These are phyloP conservation scores for Zaprionus capensis DNA, from an alignment of 1,140 invertebrate species.

Conservation along the genomic window DNA sequence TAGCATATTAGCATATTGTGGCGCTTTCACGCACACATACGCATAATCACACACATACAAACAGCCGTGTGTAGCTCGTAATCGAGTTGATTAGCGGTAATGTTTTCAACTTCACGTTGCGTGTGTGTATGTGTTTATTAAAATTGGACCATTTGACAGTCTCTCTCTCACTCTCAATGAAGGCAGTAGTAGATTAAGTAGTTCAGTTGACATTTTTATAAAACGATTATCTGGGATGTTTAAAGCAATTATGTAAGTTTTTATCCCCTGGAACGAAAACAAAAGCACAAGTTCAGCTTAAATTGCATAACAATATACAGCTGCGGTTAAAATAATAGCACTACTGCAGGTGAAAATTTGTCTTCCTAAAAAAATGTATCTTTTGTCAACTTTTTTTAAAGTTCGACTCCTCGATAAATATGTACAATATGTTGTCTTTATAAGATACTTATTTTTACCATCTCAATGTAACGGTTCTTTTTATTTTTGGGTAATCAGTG, in stretches of 20 bases:
- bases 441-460: too few relatives aligned
- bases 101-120: slow-evolving; percentile 10
- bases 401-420: too few relatives aligned
- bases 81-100: slow-evolving; percentile 73
- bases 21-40: slow-evolving; percentile 61
- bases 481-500: too few relatives aligned
- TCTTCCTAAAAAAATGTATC: too few relatives aligned
- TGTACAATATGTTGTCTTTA: too few relatives aligned
- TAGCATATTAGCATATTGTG: slow-evolving; percentile 71
- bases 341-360: too few relatives aligned
- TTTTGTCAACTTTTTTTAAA: too few relatives aligned
- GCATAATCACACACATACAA: slow-evolving; percentile 60
- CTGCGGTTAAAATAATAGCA: too few relatives aligned
- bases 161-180: background rate
- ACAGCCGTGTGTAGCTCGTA: slow-evolving; percentile 41
- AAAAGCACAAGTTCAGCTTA: background rate
- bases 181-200: background rate
- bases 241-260: slow-evolving; percentile 1
- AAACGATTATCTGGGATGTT: slow-evolving; percentile 4
- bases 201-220: slow-evolving; percentile 23
- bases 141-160: slow-evolving; percentile 34
- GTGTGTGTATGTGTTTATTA: slow-evolving; percentile 47
- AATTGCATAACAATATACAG: background rate
- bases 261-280: background rate
- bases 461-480: too few relatives aligned